Percentiles rank a stretch among this genome's conserved stretches.
phyloP scores from a whole-genome alignment of 30 jellyfish, hydroid and myxozoan genomes.

The Catostylus mosaicus region DNA sequence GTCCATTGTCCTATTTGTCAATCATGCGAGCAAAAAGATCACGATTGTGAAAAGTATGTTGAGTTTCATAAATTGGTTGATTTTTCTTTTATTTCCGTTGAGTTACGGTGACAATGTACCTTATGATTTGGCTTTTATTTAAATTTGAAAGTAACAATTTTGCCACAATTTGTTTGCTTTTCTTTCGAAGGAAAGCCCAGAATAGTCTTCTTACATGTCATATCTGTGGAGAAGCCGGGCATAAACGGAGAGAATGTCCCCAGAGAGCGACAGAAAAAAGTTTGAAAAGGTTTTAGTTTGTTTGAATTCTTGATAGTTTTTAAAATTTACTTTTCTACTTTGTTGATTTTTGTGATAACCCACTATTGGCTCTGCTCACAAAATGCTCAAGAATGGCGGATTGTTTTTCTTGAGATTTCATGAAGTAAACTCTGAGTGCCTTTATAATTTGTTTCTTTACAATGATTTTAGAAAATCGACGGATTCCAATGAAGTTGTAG shows the following conservation, averaged over 20 bases:
- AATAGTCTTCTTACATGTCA: slow-evolving; percentile 66
- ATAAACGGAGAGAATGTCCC: slow-evolving; percentile 86
- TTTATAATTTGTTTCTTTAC: background rate
- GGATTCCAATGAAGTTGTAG: background rate
- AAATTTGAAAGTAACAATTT: background rate
- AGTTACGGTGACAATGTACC: background rate
- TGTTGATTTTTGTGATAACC: background rate
- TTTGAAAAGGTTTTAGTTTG: slow-evolving; percentile 12
- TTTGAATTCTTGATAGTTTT: background rate
- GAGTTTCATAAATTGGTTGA: background rate
- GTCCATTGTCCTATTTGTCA: slow-evolving; percentile 70
- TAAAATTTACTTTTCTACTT: no score
- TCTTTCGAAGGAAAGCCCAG: slow-evolving; percentile 18
- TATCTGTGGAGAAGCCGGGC: slow-evolving; percentile 81
- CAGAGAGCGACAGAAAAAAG: background rate
- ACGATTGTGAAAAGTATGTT: slow-evolving; percentile 52
- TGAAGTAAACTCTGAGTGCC: background rate
- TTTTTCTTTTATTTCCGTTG: background rate
- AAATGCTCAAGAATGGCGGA: background rate
- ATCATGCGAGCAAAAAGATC: slow-evolving; percentile 64
- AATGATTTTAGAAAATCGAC: background rate
- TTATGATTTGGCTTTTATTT: background rate
- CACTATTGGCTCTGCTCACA: background rate
- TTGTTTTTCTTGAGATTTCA: no score
- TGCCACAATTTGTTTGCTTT: background rate